These are phyloP conservation scores for Melanerpes aurifrons DNA, from an alignment of 2,113 vertebrate species.

Conservation along the genomic window DNA sequence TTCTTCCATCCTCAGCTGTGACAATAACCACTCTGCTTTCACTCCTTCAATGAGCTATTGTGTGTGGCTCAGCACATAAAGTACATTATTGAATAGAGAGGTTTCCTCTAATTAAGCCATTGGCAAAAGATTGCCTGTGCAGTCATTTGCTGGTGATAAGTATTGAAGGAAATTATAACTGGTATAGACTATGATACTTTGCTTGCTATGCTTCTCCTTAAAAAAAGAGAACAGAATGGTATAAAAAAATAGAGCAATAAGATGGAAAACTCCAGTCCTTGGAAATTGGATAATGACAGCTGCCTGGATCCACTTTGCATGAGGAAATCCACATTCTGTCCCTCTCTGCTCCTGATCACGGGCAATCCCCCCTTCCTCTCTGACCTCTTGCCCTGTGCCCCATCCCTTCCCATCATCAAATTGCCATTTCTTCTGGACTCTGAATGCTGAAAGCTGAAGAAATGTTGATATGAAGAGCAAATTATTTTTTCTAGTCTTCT, in stretches of 20 bases:
- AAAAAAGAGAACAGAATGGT: neutral
- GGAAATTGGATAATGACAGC: neutral
- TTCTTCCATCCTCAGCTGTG: conserved; percentile 33
- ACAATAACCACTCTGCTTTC: conserved; percentile 29
- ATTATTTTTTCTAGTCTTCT: neutral
- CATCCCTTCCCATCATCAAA: neutral
- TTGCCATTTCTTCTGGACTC: neutral
- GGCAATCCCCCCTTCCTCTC: neutral
- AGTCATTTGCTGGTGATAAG: conserved; percentile 17
- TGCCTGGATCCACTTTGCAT: neutral
- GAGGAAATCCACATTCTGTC: neutral
- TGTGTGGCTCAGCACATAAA: conserved; percentile 14
- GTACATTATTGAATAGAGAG: conserved; percentile 34
- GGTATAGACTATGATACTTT: neutral
- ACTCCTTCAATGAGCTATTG: neutral
- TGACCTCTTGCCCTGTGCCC: neutral
- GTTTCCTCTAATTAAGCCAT: conserved; percentile 44
- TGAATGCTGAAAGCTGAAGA: neutral
- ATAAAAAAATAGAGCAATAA: conserved; percentile 33
- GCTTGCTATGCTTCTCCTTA: neutral
- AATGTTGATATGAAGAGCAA: neutral
- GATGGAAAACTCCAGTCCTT: conserved; percentile 12
- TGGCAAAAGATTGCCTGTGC: conserved; percentile 35
- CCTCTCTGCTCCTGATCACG: neutral
- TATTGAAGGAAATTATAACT: conserved; percentile 8